phyloP scores from a whole-genome alignment of 1,140 invertebrate species.

The Drosophila subpulchrella region DNA sequence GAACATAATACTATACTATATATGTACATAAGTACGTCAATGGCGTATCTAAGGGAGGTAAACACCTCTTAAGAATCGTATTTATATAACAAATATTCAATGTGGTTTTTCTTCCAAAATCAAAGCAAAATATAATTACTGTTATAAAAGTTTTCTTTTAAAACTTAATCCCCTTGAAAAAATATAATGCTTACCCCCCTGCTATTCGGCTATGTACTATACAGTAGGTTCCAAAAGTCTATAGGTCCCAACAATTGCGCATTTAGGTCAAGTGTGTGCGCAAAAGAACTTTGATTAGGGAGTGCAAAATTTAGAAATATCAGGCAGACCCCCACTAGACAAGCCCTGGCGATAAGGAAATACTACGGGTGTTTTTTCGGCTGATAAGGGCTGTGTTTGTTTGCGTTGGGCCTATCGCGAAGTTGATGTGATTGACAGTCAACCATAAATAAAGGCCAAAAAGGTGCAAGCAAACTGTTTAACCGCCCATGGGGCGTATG shows the following conservation, averaged over 20 bases:
- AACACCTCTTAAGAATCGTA: neutral
- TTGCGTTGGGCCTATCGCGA: conserved; percentile 23
- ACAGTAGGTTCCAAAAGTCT: conserved; percentile 18
- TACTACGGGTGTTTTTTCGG: conserved; percentile 12
- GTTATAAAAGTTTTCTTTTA: neutral
- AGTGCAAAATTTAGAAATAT: conserved; percentile 37
- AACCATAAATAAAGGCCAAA: conserved; percentile 18
- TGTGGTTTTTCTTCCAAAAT: neutral
- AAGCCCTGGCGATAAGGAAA: conserved; percentile 36
- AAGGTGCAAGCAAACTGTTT: conserved; percentile 23
- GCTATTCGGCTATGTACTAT: neutral
- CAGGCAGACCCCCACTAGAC: conserved; percentile 46
- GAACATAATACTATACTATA: conserved; percentile 19
- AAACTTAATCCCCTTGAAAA: neutral
- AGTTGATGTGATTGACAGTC: conserved; percentile 25
- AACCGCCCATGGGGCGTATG: conserved; percentile 18
- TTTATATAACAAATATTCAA: neutral
- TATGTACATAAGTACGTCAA: neutral
- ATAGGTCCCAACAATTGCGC: conserved; percentile 48
- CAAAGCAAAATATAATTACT: no score
- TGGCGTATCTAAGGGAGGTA: neutral
- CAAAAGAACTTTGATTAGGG: conserved; percentile 50
- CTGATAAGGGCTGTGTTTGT: conserved; percentile 33
- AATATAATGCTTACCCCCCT: neutral
- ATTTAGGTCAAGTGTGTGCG: conserved; percentile 71